Base-by-base conservation (phyloP, 2,113 vertebrate species). In the Oncorhynchus nerka region DNA sequence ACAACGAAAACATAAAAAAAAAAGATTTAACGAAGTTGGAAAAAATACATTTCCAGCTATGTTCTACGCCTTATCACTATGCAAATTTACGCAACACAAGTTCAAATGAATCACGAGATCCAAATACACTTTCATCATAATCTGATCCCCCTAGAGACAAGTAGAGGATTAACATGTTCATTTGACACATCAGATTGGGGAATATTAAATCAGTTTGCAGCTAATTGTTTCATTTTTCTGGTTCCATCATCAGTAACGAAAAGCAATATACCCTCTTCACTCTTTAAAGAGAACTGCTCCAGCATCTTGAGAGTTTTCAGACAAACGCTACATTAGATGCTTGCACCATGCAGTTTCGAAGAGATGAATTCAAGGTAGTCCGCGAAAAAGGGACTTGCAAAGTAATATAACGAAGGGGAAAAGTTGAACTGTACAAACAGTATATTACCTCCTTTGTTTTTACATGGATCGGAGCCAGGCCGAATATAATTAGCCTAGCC, bases 1-100 rank as follows among this genome's bases (percentile, higher is more conserved):
- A 90, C 89, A 87, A 90, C 90, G 90, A 87, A 87, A 91, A 89
- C 86, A 90, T 89, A 85, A 91, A 91, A 91, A 91, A 93, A 89
- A 77, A 84, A 76, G 78, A 90, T 87, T 92, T 92, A 92, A 92
- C 90, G 82, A 93, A 91, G 80, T 90, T 89, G 91, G 85, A 84
- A 79, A 68, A 86, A 86, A 78, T 79, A 92, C 90, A 89, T 89
- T 91, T 81, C 70, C 90, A 88, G 92, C 85, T 88, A 70, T 78
- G 77, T 65, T 24, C n/a, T 6, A 70, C 92, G 85, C 85, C 80
- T 81, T 67, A 87, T 89, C 90, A 88, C 90, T 92, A 90, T 92
- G 90, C 83, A 92, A 92, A 93, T 84, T 83, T 87, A 79, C 79
- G 77, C 86, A 90, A 93, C 93, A 93, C 91, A 92, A 92, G 90